phyloP scores from a whole-genome alignment of 2,797 vertebrate genomes.

The Eospalax fontanierii region DNA sequence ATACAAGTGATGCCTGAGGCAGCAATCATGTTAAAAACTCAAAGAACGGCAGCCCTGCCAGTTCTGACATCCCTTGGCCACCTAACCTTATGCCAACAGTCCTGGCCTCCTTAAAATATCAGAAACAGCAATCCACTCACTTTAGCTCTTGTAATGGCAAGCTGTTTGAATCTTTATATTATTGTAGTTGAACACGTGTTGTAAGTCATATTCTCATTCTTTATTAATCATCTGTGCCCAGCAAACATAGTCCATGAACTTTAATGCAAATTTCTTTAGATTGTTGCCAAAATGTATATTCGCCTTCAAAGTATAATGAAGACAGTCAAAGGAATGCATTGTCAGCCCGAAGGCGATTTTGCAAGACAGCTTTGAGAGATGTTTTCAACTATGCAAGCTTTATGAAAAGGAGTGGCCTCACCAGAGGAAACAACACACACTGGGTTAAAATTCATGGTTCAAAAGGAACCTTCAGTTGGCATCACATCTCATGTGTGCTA shows the following conservation, averaged over 20 bases:
- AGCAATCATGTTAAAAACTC: not conserved
- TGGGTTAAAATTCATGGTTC: constrained; percentile 4
- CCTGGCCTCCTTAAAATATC: not conserved
- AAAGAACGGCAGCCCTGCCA: not conserved
- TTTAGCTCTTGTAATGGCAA: not conserved
- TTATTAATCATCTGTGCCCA: not conserved
- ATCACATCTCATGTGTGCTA: not conserved
- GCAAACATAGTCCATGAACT: not conserved
- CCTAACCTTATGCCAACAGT: not conserved
- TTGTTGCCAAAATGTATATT: constrained; percentile 36
- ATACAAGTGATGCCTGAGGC: not conserved
- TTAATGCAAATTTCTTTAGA: constrained; percentile 59
- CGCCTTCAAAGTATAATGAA: constrained; percentile 3
- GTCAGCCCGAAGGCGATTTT: constrained; percentile 9
- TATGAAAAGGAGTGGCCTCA: constrained; percentile 2
- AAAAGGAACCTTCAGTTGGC: constrained; percentile 43
- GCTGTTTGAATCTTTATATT: constrained; percentile 7
- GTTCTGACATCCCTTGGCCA: not conserved
- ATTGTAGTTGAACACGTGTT: constrained; percentile 43
- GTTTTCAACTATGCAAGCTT: constrained; percentile 4
- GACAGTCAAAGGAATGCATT: not conserved
- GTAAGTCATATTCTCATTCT: not conserved
- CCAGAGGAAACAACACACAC: not conserved
- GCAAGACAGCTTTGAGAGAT: constrained; percentile 31
- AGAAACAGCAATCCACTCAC: not conserved